These are phyloP conservation scores for Drosophila acutilabella DNA, from an alignment of 2,888 invertebrate species.

Conservation along the genomic window DNA sequence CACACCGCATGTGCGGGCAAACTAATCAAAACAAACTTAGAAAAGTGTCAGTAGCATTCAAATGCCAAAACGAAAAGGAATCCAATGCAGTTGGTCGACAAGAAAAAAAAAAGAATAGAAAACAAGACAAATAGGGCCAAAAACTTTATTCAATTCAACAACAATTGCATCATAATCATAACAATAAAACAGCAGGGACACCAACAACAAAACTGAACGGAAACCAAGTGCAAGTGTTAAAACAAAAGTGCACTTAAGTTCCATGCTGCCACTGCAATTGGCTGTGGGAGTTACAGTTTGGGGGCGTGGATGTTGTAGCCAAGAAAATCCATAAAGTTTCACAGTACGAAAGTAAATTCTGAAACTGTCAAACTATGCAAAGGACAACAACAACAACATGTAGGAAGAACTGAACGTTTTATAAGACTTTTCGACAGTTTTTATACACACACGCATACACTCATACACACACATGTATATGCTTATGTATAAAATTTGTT, in stretches of 20 bases:
- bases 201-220: not conserved
- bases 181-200: conserved; percentile 55
- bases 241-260: conserved; percentile 71
- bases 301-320: not conserved
- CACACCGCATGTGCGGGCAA: conserved; percentile 31
- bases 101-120: not conserved
- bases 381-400: conserved; percentile 20
- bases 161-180: conserved; percentile 62
- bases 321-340: conserved; percentile 75
- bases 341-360: conserved; percentile 20
- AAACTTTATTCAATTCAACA: conserved; percentile 75
- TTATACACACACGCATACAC: conserved; percentile 22
- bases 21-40: conserved; percentile 78
- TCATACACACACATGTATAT: not conserved
- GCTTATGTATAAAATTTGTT: conserved; percentile 8
- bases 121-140: conserved; percentile 6
- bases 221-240: conserved; percentile 30
- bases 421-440: conserved; percentile 68
- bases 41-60: conserved; percentile 40
- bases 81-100: conserved; percentile 19
- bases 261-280: conserved; percentile 29
- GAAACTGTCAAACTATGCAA: conserved; percentile 35
- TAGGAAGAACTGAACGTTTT: conserved; percentile 37
- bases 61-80: conserved; percentile 24
- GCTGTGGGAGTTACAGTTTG: not conserved